Evolutionary conservation across 2,797 vertebrate genomes (phyloP), one percentile per base, ranked within the genome.

Genomic region (Otolemur crassicaudatus): DNA sequence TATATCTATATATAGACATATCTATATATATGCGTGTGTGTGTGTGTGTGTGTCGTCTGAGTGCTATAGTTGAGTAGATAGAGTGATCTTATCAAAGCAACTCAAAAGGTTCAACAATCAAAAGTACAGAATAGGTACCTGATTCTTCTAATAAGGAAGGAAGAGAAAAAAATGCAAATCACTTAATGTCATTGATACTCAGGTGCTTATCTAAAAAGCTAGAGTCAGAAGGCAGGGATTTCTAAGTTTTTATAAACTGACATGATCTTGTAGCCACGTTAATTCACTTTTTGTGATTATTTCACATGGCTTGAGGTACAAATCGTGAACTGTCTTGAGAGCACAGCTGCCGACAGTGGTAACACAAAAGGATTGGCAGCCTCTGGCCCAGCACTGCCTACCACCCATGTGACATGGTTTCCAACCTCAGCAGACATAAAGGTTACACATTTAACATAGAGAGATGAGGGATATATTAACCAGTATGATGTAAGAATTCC

Each of bases 111-210:
- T 60, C 58, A 49, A 13, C 29, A 73, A 10, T 46, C 12, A 31
- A 75, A 65, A 5, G 5, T 0, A 1, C 94, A 2, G 7, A 6
- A 0, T 72, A 1, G 34, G 16, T 16, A 46, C 22, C 4, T 49
- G 17, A 63, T n/a, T 49, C 2, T 92, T 94, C 7, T 7, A 27
- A 23, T 7, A 72, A 56, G 9, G 29, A 79, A 81, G 27, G n/a
- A 87, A 56, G 31, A 69, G n/a, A 79, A 8, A 86, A 84, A 77
- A 90, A 69, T 8, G 31, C 14, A 96, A 86, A 73, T 72, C 16
- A 34, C 4, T 76, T 86, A 14, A 12, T 53, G 46, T 49, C 79
- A 65, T 1, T 77, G 40, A 5, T 7, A 8, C 27, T 72, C 0
- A 53, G 13, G 31, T 85, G 16, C 4, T 91, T 63, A 58, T 43